Base-by-base conservation (phyloP, 2,113 vertebrate genomes). In the Piaya cayana region DNA sequence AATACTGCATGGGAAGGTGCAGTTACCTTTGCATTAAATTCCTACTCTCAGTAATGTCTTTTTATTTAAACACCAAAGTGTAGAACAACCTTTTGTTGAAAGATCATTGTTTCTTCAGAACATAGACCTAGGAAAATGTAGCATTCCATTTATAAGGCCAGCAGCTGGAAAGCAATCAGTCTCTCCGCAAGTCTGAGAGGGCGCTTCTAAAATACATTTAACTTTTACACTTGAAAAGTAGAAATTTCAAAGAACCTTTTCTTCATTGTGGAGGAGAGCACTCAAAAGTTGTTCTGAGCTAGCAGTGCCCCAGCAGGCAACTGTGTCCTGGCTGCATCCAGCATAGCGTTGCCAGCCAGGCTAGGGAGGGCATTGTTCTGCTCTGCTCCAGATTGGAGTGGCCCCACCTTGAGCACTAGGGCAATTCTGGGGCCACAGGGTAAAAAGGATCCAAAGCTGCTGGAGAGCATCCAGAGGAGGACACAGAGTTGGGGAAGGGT, bases 1-100 rank as follows among this genome's bases (percentile, higher is more conserved):
- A 45, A 4, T 76, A 27, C 18, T 49, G 12, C 0, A 0, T 37
- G 52, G 49, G 78, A 34, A 11, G 10, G 17, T 81, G 32, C 17
- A 32, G 7, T 63, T 88, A 70, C 15, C 25, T 68, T 47, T 81
- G 22, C 47, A 6, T 27, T 65, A 52, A 74, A 78, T 64, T 8
- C 26, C 5, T 34, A 11, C 4, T 56, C 68, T 74, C 30, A 34
- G 12, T 45, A 64, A 23, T 39, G 15, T 2, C 27, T 64, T 47
- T 59, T 64, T 34, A 6, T 70, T 37, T n/a, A 15, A n/a, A 36
- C 17, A 18, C 8, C 52, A 26, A 71, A 75, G 17, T 34, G 43
- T 72, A 19, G 30, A 92, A 3, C 11, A 25, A 15, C 14, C 71
- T 50, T 34, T 65, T 62, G 9, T 53, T 69, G 58, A 76, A 63